Evolutionary conservation across 2,888 invertebrate species (phyloP).

Genomic region (Cephus rjabovi): DNA sequence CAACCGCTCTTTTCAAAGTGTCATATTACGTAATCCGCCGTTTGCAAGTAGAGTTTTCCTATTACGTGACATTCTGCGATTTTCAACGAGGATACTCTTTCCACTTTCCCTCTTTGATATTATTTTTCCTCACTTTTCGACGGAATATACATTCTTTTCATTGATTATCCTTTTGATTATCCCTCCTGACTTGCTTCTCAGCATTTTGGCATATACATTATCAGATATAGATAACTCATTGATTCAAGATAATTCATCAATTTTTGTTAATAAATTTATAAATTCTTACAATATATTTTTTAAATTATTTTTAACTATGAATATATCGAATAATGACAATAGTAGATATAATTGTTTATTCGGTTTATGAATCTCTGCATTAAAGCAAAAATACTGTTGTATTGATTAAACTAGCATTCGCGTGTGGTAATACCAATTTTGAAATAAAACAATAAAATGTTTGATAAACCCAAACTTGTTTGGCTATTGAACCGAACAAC

Average conservation of each 20-base stretch:
- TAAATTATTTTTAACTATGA: too few relatives aligned
- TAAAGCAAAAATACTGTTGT: too few relatives aligned
- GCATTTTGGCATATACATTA: not conserved
- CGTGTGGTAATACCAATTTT: not conserved
- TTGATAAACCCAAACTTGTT: too few relatives aligned
- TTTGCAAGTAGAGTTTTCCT: slow-evolving; percentile 1
- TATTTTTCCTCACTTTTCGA: not conserved
- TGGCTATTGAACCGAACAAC: too few relatives aligned
- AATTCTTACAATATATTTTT: too few relatives aligned
- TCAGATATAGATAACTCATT: not conserved
- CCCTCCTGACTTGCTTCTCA: not conserved
- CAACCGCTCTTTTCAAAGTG: slow-evolving; percentile 1
- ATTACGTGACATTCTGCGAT: not conserved
- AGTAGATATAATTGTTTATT: too few relatives aligned
- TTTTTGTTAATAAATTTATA: too few relatives aligned
- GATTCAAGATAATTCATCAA: not conserved
- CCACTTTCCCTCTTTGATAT: not conserved
- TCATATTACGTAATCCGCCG: not conserved
- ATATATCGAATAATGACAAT: too few relatives aligned
- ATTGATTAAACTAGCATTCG: too few relatives aligned
- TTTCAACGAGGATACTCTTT: not conserved
- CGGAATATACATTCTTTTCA: not conserved
- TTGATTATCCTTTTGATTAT: not conserved
- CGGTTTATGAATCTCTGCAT: too few relatives aligned
- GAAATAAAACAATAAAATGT: not conserved